phyloP scores from a whole-genome alignment of 2,113 vertebrate genomes.

The Hyla sarda region DNA sequence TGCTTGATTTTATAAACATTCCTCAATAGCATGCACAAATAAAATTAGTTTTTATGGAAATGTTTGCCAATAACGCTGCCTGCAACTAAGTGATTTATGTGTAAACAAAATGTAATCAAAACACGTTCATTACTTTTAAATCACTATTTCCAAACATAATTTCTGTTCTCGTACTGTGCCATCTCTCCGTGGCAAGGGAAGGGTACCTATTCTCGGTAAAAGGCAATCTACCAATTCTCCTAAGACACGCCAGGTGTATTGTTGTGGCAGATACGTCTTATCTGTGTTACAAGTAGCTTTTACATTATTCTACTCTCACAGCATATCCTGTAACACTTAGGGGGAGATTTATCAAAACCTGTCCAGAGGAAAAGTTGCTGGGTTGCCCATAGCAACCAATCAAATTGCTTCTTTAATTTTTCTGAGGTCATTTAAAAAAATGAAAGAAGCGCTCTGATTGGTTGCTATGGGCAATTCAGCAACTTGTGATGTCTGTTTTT shows the following conservation, averaged over 20 bases:
- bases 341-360: too few relatives aligned
- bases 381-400: too few relatives aligned
- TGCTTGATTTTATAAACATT: slow-evolving; percentile 71
- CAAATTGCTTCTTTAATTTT: too few relatives aligned
- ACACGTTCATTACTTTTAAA: slow-evolving; percentile 55
- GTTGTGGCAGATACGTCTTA: not conserved
- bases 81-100: slow-evolving; percentile 58
- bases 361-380: too few relatives aligned
- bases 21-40: slow-evolving; percentile 68
- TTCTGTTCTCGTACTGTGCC: slow-evolving; percentile 9
- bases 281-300: not conserved
- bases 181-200: slow-evolving; percentile 15
- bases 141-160: slow-evolving; percentile 34
- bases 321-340: slow-evolving; percentile 1
- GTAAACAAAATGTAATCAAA: slow-evolving; percentile 58
- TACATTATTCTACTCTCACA: not conserved
- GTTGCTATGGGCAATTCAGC: too few relatives aligned
- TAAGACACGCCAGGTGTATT: slow-evolving; percentile 14
- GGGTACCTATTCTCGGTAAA: slow-evolving; percentile 11
- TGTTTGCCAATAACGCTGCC: slow-evolving; percentile 67
- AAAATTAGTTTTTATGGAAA: slow-evolving; percentile 67
- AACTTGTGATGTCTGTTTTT: too few relatives aligned
- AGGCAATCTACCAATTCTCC: slow-evolving; percentile 31
- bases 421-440: too few relatives aligned
- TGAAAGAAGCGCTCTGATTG: too few relatives aligned